Conservation (phyloP, 2,888 invertebrate genomes). For the Clusia tigrina region DNA sequence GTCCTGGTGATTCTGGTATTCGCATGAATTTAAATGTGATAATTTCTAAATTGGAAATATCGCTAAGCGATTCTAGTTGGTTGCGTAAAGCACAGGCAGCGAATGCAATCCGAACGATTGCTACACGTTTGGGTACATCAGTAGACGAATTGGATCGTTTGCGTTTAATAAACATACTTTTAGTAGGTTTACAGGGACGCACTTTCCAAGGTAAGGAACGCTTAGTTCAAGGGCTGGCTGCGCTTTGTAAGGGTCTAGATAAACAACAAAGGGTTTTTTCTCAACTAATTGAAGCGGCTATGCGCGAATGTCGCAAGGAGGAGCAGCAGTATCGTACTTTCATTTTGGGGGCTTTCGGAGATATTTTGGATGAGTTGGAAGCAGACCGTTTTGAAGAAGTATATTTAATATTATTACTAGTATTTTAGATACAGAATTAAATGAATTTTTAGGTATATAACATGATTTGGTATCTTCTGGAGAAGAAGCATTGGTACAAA, state of each 20-base stretch:
- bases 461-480: conserved; percentile 75
- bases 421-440: not conserved
- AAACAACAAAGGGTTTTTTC: conserved; percentile 68
- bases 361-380: conserved; percentile 76
- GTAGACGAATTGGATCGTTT: conserved; percentile 73
- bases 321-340: conserved; percentile 78
- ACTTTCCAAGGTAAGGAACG: conserved; percentile 92
- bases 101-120: conserved; percentile 81
- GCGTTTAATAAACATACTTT: conserved; percentile 72
- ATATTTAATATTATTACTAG: not conserved
- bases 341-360: conserved; percentile 76
- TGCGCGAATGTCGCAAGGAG: conserved; percentile 83
- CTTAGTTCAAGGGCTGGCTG: conserved; percentile 79
- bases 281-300: conserved; percentile 72
- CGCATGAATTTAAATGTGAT: conserved; percentile 78
- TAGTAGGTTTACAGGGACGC: conserved; percentile 79
- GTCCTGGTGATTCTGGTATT: conserved; percentile 88
- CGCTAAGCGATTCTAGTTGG: conserved; percentile 87
- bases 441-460: conserved; percentile 72
- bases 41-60: conserved; percentile 73
- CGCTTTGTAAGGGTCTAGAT: conserved; percentile 69
- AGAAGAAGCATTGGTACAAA: conserved; percentile 68
- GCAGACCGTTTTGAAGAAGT: conserved; percentile 81
- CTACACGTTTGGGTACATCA: conserved; percentile 72
- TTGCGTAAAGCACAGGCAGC: conserved; percentile 87